These are phyloP conservation scores for Calypte anna DNA, from an alignment of 2,113 vertebrate species.

Conservation along the genomic window DNA sequence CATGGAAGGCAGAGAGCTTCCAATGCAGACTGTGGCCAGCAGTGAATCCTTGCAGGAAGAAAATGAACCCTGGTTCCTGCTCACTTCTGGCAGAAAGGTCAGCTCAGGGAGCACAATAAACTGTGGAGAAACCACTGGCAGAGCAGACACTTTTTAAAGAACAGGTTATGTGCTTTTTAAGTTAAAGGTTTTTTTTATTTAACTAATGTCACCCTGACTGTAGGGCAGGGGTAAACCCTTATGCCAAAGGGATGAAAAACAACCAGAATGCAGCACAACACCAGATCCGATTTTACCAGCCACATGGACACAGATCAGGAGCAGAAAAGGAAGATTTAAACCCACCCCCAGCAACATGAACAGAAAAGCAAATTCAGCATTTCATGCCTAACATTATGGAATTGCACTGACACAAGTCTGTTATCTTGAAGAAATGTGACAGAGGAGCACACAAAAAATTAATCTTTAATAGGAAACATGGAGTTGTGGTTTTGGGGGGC, in stretches of 20 bases:
- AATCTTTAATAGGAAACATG: neutral
- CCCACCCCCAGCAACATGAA: neutral
- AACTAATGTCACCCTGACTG: neutral
- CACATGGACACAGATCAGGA: neutral
- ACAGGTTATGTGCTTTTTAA: neutral
- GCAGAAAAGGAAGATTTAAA: neutral
- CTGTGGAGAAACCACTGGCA: neutral
- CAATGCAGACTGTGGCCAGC: neutral
- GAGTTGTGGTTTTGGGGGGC: neutral
- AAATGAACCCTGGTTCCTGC: neutral
- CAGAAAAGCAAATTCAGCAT: constrained; percentile 10
- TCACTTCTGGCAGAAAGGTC: neutral
- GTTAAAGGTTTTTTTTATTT: neutral
- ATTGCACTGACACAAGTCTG: neutral
- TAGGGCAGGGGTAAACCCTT: neutral
- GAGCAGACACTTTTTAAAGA: neutral
- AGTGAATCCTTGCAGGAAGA: neutral
- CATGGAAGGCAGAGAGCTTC: neutral
- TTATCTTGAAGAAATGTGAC: neutral
- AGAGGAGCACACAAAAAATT: neutral
- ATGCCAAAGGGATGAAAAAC: neutral
- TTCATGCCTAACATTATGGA: neutral
- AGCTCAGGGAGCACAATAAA: neutral
- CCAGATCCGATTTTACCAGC: neutral
- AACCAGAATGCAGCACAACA: neutral